Conservation (phyloP, 2,888 invertebrate species). For the Augochlorella aurata region DNA sequence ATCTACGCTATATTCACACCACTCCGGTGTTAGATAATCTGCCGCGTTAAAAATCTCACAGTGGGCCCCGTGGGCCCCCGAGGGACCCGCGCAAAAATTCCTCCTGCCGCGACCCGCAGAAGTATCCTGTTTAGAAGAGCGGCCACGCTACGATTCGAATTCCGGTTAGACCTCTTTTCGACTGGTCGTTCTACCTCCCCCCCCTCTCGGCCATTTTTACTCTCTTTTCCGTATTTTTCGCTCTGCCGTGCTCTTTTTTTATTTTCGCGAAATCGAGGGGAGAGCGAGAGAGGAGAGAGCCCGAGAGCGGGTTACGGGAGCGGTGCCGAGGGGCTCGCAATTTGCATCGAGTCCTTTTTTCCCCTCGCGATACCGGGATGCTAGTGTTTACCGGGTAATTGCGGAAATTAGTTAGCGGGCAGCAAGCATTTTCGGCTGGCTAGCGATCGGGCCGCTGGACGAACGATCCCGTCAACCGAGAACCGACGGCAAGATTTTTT, state of each 20-base stretch:
- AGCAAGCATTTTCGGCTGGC: neutral
- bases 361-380: neutral
- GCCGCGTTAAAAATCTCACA: conserved; percentile 72
- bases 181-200: neutral
- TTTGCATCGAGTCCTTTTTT: neutral
- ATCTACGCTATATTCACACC: conserved; percentile 59
- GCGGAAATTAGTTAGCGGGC: conserved; percentile 14
- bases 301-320: neutral
- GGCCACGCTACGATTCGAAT: conserved; percentile 33
- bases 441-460: neutral
- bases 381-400: conserved; percentile 14
- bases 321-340: conserved; percentile 2
- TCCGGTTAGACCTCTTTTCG: conserved; percentile 18
- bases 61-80: conserved; percentile 37
- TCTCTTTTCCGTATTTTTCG: conserved; percentile 1
- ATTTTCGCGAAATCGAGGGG: neutral
- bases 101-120: conserved; percentile 30
- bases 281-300: neutral
- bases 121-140: conserved; percentile 26
- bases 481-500: neutral
- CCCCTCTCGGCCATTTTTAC: neutral
- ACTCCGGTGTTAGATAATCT: conserved; percentile 77
- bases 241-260: neutral
- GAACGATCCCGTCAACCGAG: neutral
- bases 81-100: conserved; percentile 51